Percentiles rank a stretch among this genome's conserved stretches.
Evolutionary conservation across 1,140 invertebrate species (phyloP).

Genomic region (Ctenoplectra terminalis): DNA sequence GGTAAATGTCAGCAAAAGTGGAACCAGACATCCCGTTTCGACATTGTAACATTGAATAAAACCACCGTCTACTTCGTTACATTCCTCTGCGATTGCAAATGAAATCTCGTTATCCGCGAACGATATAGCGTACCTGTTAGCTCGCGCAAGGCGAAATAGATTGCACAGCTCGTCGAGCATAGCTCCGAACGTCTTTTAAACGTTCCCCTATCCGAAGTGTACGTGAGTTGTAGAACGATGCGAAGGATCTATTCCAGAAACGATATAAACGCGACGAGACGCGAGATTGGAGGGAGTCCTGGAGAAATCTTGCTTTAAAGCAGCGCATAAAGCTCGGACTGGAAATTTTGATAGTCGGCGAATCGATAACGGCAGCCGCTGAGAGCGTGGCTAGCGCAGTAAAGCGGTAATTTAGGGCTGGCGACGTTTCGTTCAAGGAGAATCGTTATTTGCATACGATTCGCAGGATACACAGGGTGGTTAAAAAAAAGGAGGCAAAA

Average conservation of each 20-base stretch:
- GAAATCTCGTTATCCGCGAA: neutral
- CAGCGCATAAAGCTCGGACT: too few species aligned
- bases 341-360: constrained; percentile 11
- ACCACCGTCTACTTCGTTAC: neutral
- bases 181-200: neutral
- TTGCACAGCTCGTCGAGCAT: neutral
- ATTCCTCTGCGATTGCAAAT: constrained; percentile 6
- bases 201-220: neutral
- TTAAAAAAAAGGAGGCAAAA: too few species aligned
- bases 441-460: constrained; percentile 23
- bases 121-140: neutral
- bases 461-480: too few species aligned
- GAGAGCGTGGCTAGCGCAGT: neutral
- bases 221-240: neutral
- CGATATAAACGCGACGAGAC: neutral
- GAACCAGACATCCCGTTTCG: neutral
- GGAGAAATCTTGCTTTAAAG: neutral
- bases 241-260: neutral
- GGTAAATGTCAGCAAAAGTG: constrained; percentile 20
- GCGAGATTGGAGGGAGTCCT: neutral
- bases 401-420: neutral
- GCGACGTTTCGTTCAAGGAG: neutral
- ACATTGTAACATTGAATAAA: neutral
- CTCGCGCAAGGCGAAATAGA: neutral
- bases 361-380: constrained; percentile 7